A percentile compares a stretch with the other conserved stretches of the same genome.
Evolutionary conservation across 2,888 invertebrate species (phyloP).

Genomic region (Boloria selene): DNA sequence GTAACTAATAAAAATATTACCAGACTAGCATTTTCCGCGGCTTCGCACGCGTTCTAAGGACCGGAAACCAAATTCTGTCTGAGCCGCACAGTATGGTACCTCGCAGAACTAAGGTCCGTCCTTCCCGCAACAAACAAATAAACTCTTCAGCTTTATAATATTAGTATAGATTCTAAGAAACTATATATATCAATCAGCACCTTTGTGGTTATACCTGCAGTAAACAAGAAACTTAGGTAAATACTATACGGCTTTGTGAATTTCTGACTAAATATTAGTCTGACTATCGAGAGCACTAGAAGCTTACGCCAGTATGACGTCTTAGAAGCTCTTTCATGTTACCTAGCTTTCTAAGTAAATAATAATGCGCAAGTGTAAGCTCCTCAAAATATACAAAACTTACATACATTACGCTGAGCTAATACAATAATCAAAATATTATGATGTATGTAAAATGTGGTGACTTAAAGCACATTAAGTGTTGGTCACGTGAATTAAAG

Average conservation of each 20-base stretch:
- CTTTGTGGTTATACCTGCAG: background rate
- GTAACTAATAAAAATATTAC: too few species aligned
- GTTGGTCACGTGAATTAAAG: too few species aligned
- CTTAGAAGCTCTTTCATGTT: constrained; percentile 9
- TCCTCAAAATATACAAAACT: background rate
- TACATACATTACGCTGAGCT: background rate
- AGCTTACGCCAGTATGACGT: background rate
- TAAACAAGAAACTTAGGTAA: constrained; percentile 1
- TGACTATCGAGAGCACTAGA: background rate
- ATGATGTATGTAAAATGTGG: too few species aligned
- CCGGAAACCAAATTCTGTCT: too few species aligned
- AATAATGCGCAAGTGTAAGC: background rate
- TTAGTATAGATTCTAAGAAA: background rate
- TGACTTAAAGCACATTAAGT: too few species aligned
- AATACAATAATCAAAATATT: too few species aligned
- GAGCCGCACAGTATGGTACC: too few species aligned
- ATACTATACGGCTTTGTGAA: background rate
- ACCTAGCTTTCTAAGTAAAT: background rate
- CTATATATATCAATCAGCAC: background rate
- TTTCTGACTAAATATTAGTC: constrained; percentile 17
- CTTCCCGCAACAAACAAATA: too few species aligned
- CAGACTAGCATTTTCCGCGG: too few species aligned
- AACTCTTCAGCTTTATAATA: too few species aligned
- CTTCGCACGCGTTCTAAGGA: too few species aligned
- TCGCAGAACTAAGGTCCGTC: too few species aligned